A percentile compares a stretch with the other conserved stretches of the same genome.
Conservation (phyloP, 2,113 vertebrate species). For the Daphoenositta chrysoptera region DNA sequence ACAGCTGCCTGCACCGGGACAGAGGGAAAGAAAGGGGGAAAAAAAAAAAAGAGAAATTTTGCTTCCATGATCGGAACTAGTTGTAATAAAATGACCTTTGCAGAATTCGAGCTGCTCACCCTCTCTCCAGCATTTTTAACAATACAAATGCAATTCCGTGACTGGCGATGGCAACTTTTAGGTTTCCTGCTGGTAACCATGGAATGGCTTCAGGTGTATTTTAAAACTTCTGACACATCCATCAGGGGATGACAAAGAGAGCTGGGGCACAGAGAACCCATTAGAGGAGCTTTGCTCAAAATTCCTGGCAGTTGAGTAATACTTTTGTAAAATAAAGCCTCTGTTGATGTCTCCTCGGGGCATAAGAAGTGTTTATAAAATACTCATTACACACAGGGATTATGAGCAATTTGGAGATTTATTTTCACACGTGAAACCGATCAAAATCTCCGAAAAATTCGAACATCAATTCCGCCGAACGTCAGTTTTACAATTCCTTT, state of each 20-base stretch:
- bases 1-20: neutral
- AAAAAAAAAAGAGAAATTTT: neutral
- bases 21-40: fast-evolving
- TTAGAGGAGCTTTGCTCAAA: neutral
- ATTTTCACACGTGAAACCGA: neutral
- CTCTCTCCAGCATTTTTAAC: neutral
- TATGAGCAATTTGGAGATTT: neutral
- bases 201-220: neutral
- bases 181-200: neutral
- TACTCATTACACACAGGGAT: neutral
- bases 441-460: neutral
- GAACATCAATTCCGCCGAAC: neutral
- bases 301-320: neutral
- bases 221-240: neutral
- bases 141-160: fast-evolving
- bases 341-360: neutral
- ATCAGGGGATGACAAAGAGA: neutral
- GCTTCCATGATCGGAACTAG: neutral
- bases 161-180: neutral
- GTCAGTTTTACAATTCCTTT: slow-evolving; percentile 35
- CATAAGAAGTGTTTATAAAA: neutral
- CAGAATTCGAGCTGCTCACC: neutral
- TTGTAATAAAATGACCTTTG: neutral
- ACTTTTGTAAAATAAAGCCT: neutral
- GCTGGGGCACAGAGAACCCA: neutral